Evolutionary conservation across 2,113 vertebrate genomes (phyloP).

Genomic region (Hirundichthys speculiger): DNA sequence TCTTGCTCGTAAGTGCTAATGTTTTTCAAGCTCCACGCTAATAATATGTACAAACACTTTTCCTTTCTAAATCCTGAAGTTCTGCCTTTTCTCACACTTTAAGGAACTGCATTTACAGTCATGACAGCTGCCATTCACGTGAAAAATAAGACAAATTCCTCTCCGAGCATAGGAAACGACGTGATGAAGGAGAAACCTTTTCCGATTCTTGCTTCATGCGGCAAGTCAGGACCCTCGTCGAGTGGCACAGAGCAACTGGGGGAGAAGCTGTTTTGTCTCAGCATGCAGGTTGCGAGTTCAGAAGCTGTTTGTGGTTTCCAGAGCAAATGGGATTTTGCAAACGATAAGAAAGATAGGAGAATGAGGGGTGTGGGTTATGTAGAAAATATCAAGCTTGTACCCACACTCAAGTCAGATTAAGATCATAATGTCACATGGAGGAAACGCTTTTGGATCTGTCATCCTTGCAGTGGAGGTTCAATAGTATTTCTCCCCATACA

Average conservation of each 20-base stretch:
- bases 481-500: no score
- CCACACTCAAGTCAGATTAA: background rate
- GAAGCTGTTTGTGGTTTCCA: background rate
- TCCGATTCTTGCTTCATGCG: background rate
- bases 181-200: background rate
- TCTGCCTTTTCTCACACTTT: no score
- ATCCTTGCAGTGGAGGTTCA: no score
- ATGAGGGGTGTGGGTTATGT: background rate
- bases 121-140: background rate
- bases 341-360: background rate
- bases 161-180: background rate
- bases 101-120: no score
- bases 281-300: background rate
- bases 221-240: background rate
- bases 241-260: background rate
- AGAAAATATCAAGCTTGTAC: background rate
- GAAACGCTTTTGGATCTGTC: no score
- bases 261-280: background rate
- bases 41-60: no score
- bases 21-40: no score
- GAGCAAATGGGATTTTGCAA: background rate
- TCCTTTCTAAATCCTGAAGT: no score
- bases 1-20: no score
- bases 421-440: no score
- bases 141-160: background rate